Evolutionary conservation across 2,113 vertebrate species (phyloP), one percentile per base, ranked within the genome.

Genomic region (Aegotheles bennettii): DNA sequence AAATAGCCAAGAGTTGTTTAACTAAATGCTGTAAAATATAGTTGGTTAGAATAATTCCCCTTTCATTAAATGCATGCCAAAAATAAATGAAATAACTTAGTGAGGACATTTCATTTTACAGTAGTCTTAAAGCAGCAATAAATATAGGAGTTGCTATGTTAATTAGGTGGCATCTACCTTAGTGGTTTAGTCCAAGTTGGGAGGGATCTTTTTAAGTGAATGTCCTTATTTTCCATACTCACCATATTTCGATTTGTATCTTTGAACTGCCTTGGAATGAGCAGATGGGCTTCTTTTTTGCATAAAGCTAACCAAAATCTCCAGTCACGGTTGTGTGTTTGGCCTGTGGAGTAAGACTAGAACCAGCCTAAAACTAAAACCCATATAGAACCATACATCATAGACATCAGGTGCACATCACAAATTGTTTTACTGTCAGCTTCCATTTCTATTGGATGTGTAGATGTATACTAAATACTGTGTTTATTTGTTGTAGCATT

Each of bases 341-440:
- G 14, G 15, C 19, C 17, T 51, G 13, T 60, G 61, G 61, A 89
- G 13, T 7, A 68, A 54, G 42, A 45, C 31, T 51, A 51, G 13
- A 29, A 81, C n/a, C 19, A 89, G 3, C 45, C 6, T 61, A 61
- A n/a, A 81, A 57, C 9, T 57, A 47, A 87, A 87, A 60, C 11
- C 13, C 3, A 0, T 4, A n/a, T 57, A 85, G 78, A 59, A 28
- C 2, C 3, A 0, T 47, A 3, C 13, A 21, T 15, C 17, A 25
- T 11, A 63, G 23, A 28, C 1, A 3, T 45, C 10, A 48, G 7
- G 11, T 74, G 33, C 2, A 4, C 28, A 78, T 5, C 7, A n/a
- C 15, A 24, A 54, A 20, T 8, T 45, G 5, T 28, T 83, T 63
- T 54, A 18, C 15, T 48, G 5, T 40, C 45, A 1, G 0, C 47